A percentile compares a stretch with the other conserved stretches of the same genome.
Conservation (phyloP, 2,797 vertebrate genomes). For the Spinibarbus caldwelli region DNA sequence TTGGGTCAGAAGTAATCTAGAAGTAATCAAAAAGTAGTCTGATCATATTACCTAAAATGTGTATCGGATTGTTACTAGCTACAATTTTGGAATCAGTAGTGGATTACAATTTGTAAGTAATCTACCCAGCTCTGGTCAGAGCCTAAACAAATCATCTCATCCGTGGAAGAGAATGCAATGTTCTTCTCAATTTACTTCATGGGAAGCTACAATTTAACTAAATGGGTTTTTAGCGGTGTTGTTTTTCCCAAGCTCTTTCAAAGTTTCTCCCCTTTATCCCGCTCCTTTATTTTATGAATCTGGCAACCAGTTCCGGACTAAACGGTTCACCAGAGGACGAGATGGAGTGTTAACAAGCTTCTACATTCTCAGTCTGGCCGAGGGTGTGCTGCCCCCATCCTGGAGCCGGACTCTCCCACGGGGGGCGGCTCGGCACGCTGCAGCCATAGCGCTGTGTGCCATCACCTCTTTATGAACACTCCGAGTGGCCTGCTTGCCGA, state of each 20-base stretch:
- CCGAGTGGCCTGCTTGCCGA: constrained; percentile 42
- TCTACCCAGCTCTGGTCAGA: neutral
- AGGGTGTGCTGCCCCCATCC: constrained; percentile 38
- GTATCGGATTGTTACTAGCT: neutral
- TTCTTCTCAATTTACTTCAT: constrained; percentile 36
- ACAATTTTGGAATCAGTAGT: neutral
- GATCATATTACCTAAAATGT: neutral
- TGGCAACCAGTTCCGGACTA: constrained; percentile 53
- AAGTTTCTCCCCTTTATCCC: constrained; percentile 48
- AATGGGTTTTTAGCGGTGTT: constrained; percentile 11
- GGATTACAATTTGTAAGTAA: neutral
- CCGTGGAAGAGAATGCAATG: neutral
- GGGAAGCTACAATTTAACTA: constrained; percentile 24
- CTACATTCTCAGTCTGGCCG: constrained; percentile 59
- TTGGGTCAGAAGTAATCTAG: neutral
- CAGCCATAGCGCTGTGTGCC: constrained; percentile 30
- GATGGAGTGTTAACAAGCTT: constrained; percentile 69
- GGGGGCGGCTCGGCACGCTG: constrained; percentile 1
- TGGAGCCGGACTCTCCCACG: constrained; percentile 42
- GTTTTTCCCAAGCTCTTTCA: constrained; percentile 23
- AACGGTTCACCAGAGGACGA: constrained; percentile 59
- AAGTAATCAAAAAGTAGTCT: neutral
- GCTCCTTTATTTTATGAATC: constrained; percentile 58
- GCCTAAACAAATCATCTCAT: neutral
- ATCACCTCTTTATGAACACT: constrained; percentile 59